phyloP scores from a whole-genome alignment of 2,888 invertebrate species.

The Galerucella pusilla region DNA sequence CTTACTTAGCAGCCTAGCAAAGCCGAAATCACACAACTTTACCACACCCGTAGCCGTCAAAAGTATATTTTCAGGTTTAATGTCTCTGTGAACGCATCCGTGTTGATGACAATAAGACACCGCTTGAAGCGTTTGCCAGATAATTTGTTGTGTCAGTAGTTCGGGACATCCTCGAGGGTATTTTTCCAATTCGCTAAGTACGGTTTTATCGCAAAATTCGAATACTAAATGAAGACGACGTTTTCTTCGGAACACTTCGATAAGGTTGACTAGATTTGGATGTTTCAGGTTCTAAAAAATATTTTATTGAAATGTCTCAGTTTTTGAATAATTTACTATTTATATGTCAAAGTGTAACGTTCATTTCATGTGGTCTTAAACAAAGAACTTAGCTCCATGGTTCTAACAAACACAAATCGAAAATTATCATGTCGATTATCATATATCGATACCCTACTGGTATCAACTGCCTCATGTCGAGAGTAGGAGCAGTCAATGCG shows the following conservation, averaged over 20 bases:
- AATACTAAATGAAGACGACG: conserved; percentile 97
- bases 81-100: conserved; percentile 96
- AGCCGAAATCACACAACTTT: conserved; percentile 98
- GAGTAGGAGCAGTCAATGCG: too few relatives aligned
- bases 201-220: conserved; percentile 98
- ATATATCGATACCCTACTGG: too few relatives aligned
- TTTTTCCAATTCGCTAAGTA: conserved; percentile 91
- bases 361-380: too few relatives aligned
- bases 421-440: too few relatives aligned
- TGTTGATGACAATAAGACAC: conserved; percentile 97
- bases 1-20: conserved; percentile 93
- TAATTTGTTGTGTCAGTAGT: conserved; percentile 88
- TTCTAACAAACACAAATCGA: too few relatives aligned
- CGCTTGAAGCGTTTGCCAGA: conserved; percentile 95
- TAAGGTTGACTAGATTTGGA: conserved; percentile 94
- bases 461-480: too few relatives aligned
- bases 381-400: too few relatives aligned
- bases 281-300: conserved; percentile 91
- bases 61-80: conserved; percentile 98
- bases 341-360: too few relatives aligned
- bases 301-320: background rate
- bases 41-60: conserved; percentile 93
- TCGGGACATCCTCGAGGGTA: conserved; percentile 93
- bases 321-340: too few relatives aligned
- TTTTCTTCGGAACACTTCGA: conserved; percentile 97